phyloP scores from a whole-genome alignment of 2,888 invertebrate genomes.

The Phyllotreta cruciferae region DNA sequence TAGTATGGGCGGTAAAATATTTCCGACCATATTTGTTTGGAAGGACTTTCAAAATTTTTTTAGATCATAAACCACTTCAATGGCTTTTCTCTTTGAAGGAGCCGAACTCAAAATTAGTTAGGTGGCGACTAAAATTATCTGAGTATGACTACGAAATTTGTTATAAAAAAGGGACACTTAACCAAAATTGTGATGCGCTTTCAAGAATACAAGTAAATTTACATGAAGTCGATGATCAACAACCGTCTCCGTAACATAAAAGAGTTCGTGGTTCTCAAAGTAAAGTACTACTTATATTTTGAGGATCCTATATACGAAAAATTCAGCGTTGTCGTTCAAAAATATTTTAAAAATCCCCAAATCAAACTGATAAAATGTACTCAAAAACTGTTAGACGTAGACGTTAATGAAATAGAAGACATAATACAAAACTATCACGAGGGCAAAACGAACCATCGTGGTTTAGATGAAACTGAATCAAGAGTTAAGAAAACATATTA shows the following conservation, averaged over 20 bases:
- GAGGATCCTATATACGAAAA: background rate
- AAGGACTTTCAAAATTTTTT: too few species aligned
- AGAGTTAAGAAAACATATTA: slow-evolving; percentile 32
- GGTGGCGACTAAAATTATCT: too few species aligned
- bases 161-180: too few species aligned
- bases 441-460: slow-evolving; percentile 38
- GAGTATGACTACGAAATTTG: too few species aligned
- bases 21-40: too few species aligned
- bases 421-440: slow-evolving; percentile 35
- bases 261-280: slow-evolving; percentile 12
- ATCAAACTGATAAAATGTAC: slow-evolving; percentile 5
- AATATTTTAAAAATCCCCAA: slow-evolving; percentile 9
- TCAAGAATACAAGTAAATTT: too few species aligned
- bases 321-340: slow-evolving; percentile 6
- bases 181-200: too few species aligned
- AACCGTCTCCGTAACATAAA: background rate
- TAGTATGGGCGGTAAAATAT: too few species aligned
- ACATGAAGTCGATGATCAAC: too few species aligned
- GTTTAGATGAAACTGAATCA: slow-evolving; percentile 19
- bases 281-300: slow-evolving; percentile 8
- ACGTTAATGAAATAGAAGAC: slow-evolving; percentile 28
- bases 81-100: too few species aligned
- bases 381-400: slow-evolving; percentile 13
- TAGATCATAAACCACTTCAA: too few species aligned
- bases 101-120: too few species aligned